Conservation (phyloP, 2,113 vertebrate species). For the Alligator mississippiensis region DNA sequence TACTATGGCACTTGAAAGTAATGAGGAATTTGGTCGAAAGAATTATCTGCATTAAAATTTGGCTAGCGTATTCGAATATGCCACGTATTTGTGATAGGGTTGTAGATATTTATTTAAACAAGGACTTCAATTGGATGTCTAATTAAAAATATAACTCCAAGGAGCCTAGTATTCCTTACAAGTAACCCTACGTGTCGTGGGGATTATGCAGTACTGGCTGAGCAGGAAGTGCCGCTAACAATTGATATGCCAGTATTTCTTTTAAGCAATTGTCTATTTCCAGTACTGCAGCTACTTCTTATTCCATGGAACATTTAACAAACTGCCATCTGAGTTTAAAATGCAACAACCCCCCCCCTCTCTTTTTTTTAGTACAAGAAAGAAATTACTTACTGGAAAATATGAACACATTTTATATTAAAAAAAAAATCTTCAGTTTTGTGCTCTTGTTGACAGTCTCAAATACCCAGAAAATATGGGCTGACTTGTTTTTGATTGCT, state of each 20-base stretch:
- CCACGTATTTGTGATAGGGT: neutral
- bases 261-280: conserved; percentile 10
- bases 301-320: neutral
- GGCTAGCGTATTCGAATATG: neutral
- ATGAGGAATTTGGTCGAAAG: neutral
- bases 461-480: conserved; percentile 75
- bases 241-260: neutral
- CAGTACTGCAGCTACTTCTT: neutral
- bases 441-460: conserved; percentile 74
- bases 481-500: conserved; percentile 76
- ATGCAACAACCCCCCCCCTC: neutral
- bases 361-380: neutral
- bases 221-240: neutral
- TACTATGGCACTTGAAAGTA: neutral
- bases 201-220: neutral
- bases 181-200: neutral
- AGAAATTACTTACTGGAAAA: conserved; percentile 60
- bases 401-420: conserved; percentile 56
- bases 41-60: neutral
- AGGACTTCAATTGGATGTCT: neutral
- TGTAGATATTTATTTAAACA: neutral
- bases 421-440: conserved; percentile 50
- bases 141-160: neutral
- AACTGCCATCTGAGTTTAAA: neutral
- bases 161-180: neutral